Evolutionary conservation across 2,113 vertebrate species (phyloP), one percentile per base, ranked within the genome.

Genomic region (Vulpes vulpes): DNA sequence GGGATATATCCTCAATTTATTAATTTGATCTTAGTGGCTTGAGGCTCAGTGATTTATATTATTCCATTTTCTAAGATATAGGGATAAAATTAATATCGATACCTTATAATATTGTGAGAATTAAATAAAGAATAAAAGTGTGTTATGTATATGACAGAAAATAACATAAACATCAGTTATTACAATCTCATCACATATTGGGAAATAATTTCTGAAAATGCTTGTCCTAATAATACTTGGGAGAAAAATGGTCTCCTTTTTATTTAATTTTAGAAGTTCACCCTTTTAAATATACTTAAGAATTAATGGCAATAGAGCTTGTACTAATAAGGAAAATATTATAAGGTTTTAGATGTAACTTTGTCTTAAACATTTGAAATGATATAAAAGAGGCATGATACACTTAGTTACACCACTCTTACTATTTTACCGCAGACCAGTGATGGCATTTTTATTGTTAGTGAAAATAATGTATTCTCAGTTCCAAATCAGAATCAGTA

Each of bases 231-330:
- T 85, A 94, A 60, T 86, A 82, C 17, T 74, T 78, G n/a, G 92
- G 89, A 91, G 71, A 92, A 93, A 88, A 67, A 74, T 60, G 35
- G 38, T 11, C 20, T 84, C 78, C 8, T 94, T 65, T 69, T 59
- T 94, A 57, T 32, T 94, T 95, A 92, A 86, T 74, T 96, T 91
- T 65, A 96, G 20, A 92, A 95, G 38, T 78, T 91, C 20, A 69
- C 92, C n/a, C 83, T 97, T 85, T 85, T 3, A 96, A 96, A 92
- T 90, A 81, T 60, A 71, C 32, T 91, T 92, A 94, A 85, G 51
- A 10, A 12, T 88, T 90, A 93, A 85, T 78, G 71, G 76, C 51
- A 97, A 83, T 82, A 95, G 91, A 92, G 30, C 15, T 81, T 95
- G n/a, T 30, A 38, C 14, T 87, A 73, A 84, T 78, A 80, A 80